These are phyloP conservation scores for Drosophila pseudoobscura DNA, from an alignment of 1,140 invertebrate species.

Conservation along the genomic window DNA sequence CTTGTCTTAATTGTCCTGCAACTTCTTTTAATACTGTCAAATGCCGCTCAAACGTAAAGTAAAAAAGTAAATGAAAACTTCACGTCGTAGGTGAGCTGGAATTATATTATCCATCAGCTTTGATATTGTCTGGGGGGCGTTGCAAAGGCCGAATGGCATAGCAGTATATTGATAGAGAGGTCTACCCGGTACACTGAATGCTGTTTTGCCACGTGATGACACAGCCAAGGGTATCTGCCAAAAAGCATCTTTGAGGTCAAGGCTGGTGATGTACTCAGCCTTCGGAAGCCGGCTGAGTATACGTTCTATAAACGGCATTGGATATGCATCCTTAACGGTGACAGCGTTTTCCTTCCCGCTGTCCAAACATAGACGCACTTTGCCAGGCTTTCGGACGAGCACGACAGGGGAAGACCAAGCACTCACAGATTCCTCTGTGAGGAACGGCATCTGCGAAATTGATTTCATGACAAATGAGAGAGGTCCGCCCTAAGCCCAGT, in stretches of 20 bases:
- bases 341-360: conserved; percentile 1
- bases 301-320: background rate
- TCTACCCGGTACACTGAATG: conserved; percentile 8
- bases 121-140: conserved; percentile 11
- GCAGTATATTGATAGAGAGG: conserved; percentile 10
- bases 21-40: background rate
- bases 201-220: background rate
- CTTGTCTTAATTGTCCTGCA: background rate
- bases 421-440: conserved; percentile 15
- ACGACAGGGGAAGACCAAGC: conserved; percentile 19
- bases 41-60: background rate
- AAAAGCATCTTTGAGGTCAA: conserved; percentile 12
- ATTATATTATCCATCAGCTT: conserved; percentile 21
- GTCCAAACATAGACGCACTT: conserved; percentile 11
- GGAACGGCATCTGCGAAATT: conserved; percentile 3
- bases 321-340: conserved; percentile 20
- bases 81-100: background rate
- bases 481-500: conserved; percentile 5
- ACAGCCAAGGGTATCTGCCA: conserved; percentile 6
- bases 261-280: conserved; percentile 9
- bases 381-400: conserved; percentile 6
- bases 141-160: conserved; percentile 15
- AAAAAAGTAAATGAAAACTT: conserved; percentile 2
- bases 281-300: conserved; percentile 1
- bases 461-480: conserved; percentile 1